Base-by-base conservation (phyloP, 2,797 vertebrate genomes). In the Lutjanus argentimaculatus region DNA sequence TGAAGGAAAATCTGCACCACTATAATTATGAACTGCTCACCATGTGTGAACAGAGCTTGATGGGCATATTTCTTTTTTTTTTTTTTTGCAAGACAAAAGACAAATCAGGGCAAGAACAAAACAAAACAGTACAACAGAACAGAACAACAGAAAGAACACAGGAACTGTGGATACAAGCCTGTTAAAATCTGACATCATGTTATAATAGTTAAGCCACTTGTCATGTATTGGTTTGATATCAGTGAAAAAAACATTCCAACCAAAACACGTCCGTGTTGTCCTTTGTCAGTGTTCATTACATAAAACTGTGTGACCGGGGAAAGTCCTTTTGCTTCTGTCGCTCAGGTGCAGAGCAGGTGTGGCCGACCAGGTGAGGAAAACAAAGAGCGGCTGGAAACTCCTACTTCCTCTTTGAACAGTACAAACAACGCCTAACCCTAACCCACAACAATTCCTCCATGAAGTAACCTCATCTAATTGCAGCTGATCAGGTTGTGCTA, bases 401-500 rank as follows among this genome's bases (percentile, higher is more conserved):
- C 80, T 10, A 1, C 69, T 88, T 82, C 86, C 72, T 72, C 73
- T 53, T 79, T 61, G 1, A 16, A 36, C 30, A 36, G 17, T 15
- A 43, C 30, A 61, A 58, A 77, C 42, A 75, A 14, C 6, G 22
- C 1, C n/a, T n/a, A n/a, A n/a, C n/a, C n/a, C n/a, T n/a, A n/a
- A 0, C 7, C 8, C 2, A 10, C 25, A 53, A 5, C 17, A 52
- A 6, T 1, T 30, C 0, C 15, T 15, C 19, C 4, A 19, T 42
- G 52, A 45, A 22, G 17, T 45, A 2, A 48, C 46, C 57, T 45
- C 36, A 15, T 64, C 55, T n/a, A 46, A 67, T 1, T 17, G 48
- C 3, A 66, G 25, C 59, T 75, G 19, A 0, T 9, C 21, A 15
- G 42, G 59, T 48, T 52, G 65, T 64, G 49, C 3, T 36, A 2